A percentile compares a stretch with the other conserved stretches of the same genome.
Evolutionary conservation across 2,888 invertebrate genomes (phyloP).

Genomic region (Mechanitis mazaeus): DNA sequence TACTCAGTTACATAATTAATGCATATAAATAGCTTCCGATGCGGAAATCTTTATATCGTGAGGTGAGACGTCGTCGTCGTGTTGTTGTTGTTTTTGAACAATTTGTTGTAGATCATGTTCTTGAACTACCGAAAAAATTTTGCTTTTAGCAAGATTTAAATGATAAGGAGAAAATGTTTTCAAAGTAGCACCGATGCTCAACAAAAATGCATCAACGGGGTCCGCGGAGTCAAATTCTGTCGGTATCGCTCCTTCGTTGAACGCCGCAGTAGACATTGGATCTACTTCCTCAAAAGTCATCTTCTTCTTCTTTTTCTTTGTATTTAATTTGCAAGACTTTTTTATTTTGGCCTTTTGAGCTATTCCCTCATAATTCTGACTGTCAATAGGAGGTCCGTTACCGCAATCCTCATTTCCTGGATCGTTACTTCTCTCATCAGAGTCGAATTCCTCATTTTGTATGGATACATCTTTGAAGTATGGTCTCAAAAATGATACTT

Average conservation of each 20-base stretch:
- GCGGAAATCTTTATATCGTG: conserved; percentile 43
- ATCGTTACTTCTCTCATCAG: conserved; percentile 35
- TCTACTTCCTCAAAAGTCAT: conserved; percentile 32
- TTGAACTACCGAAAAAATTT: conserved; percentile 67
- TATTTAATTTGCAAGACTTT: conserved; percentile 34
- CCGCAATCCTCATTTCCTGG: conserved; percentile 38
- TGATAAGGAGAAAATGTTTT: conserved; percentile 66
- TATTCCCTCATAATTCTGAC: conserved; percentile 41
- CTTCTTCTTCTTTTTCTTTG: conserved; percentile 36
- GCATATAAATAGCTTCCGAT: conserved; percentile 37
- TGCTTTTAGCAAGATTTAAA: conserved; percentile 64
- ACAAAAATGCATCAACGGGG: conserved; percentile 62
- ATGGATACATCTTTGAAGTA: conserved; percentile 55
- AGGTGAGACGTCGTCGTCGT: conserved; percentile 30
- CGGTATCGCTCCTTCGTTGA: conserved; percentile 34
- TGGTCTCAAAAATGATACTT: conserved; percentile 55
- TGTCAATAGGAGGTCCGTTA: conserved; percentile 33
- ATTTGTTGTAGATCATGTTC: conserved; percentile 69
- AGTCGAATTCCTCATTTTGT: conserved; percentile 35
- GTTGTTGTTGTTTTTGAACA: conserved; percentile 47
- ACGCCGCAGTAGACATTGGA: conserved; percentile 32
- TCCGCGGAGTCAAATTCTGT: conserved; percentile 53
- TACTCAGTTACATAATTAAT: conserved; percentile 19
- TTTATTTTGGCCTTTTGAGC: conserved; percentile 34
- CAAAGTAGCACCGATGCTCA: conserved; percentile 62